Evolutionary conservation across 2,113 vertebrate genomes (phyloP).

Genomic region (Alces alces): DNA sequence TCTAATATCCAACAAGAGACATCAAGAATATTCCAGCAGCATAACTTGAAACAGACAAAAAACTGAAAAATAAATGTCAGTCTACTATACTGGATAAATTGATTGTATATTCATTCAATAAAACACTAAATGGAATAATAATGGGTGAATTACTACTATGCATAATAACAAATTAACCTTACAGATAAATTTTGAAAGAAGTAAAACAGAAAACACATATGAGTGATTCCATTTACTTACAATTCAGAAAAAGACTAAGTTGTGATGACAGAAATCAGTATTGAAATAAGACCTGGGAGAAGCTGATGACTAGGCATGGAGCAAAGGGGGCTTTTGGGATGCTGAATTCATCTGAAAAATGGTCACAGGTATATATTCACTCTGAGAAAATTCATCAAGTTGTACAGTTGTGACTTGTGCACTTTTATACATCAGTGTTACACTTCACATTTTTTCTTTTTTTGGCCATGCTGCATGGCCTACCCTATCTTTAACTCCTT

Average conservation of each 20-base stretch:
- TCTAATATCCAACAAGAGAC: background rate
- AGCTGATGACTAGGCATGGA: background rate
- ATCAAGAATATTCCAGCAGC: background rate
- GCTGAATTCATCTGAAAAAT: background rate
- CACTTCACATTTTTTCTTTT: background rate
- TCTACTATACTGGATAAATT: background rate
- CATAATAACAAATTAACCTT: background rate
- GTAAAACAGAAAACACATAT: background rate
- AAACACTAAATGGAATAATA: background rate
- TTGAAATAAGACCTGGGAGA: background rate
- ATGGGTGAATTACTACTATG: background rate
- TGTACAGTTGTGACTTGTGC: background rate
- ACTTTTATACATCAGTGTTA: conserved; percentile 2
- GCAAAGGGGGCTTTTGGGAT: too few relatives aligned
- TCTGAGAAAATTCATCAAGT: background rate
- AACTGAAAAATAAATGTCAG: background rate
- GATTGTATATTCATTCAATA: background rate
- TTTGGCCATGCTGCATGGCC: background rate
- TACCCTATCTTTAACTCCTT: background rate
- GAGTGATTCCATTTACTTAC: background rate
- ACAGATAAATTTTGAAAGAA: background rate
- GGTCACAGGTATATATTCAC: background rate
- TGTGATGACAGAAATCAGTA: background rate
- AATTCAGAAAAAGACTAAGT: background rate
- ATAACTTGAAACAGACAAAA: background rate